These are phyloP conservation scores for Myrmecophaga tridactyla DNA, from an alignment of 2,113 vertebrate species.

Conservation along the genomic window DNA sequence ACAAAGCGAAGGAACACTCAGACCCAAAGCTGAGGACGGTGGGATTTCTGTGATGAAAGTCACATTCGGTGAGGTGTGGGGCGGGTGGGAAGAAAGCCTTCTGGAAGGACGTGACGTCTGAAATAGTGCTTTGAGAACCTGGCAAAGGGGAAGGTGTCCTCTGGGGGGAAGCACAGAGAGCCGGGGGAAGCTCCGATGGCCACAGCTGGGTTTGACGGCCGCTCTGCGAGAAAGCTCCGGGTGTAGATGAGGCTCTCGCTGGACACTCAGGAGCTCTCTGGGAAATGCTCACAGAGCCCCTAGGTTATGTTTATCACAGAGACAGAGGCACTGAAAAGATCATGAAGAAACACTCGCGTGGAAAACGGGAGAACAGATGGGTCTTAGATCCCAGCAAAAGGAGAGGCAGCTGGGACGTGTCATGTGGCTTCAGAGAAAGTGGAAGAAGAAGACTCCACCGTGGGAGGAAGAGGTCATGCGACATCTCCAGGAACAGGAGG, in stretches of 20 bases:
- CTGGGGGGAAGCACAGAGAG: background rate
- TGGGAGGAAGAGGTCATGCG: background rate
- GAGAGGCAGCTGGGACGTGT: accelerated
- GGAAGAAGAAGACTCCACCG: background rate
- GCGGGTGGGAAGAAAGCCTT: no score
- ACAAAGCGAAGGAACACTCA: background rate
- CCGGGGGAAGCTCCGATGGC: background rate
- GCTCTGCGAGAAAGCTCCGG: accelerated
- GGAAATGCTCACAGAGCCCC: accelerated
- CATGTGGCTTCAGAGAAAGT: background rate
- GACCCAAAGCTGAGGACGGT: background rate
- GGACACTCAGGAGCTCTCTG: accelerated
- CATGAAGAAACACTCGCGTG: background rate
- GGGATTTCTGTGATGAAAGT: background rate
- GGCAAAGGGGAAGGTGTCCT: accelerated
- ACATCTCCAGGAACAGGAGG: background rate
- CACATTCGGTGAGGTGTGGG: accelerated
- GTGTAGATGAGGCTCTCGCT: accelerated
- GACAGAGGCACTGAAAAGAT: accelerated
- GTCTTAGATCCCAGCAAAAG: background rate
- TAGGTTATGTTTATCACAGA: accelerated
- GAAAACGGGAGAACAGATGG: accelerated
- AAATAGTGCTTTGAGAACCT: no score
- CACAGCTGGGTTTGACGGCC: background rate
- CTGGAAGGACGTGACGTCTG: no score